phyloP scores from a whole-genome alignment of 2,797 vertebrate species.

The Sus cebifrons region DNA sequence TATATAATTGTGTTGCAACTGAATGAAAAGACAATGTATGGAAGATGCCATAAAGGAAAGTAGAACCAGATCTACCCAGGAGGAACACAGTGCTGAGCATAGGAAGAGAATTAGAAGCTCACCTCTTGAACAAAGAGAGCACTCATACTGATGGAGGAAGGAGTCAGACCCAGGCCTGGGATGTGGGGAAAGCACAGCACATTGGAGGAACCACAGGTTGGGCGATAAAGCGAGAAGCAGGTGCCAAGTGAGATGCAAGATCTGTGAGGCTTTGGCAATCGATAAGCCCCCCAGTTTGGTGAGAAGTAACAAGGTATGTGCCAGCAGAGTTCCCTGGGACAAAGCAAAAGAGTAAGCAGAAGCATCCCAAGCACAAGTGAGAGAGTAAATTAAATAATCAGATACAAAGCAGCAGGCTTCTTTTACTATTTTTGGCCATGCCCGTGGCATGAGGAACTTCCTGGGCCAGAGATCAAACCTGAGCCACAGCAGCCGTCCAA shows the following conservation, averaged over 20 bases:
- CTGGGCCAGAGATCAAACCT: no score
- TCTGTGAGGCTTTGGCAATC: background rate
- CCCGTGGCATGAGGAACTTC: no score
- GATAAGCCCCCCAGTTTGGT: background rate
- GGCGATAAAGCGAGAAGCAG: background rate
- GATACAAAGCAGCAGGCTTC: background rate
- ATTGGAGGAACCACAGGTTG: no score
- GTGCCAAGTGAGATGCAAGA: background rate
- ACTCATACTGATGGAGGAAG: background rate
- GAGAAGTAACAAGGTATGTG: no score
- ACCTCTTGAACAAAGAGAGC: fast-evolving
- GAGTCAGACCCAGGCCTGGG: background rate
- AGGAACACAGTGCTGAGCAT: background rate
- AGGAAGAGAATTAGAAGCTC: background rate
- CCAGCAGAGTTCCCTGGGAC: no score
- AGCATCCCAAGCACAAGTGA: background rate
- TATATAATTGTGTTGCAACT: background rate
- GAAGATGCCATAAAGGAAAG: background rate
- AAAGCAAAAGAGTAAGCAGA: background rate
- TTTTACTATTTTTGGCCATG: background rate
- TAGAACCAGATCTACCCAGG: background rate
- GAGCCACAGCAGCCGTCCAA: no score
- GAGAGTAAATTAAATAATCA: background rate
- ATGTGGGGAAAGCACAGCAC: background rate
- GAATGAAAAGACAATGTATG: background rate